Base-by-base conservation (phyloP, 2,888 invertebrate species). In the Plutella xylostella region DNA sequence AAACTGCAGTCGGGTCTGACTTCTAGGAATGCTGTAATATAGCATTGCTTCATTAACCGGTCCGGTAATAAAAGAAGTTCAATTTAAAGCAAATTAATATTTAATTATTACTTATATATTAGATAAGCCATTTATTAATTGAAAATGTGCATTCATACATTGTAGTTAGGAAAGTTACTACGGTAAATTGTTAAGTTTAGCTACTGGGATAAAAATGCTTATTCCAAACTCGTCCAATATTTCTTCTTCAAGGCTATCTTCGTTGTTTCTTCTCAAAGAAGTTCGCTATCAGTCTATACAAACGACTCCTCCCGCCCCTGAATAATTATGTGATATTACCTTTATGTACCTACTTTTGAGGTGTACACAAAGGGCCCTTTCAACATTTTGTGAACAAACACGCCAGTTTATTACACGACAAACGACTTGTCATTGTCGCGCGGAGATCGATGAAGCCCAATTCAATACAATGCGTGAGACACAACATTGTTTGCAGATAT, bases 21-120 rank as follows among this genome's bases (percentile, higher is more conserved):
- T 56, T 53, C 50, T 50, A 52, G 52, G 60, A 63, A 64, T 63
- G 58, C 56, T 46, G 55, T 39, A n/a, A 28, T 28, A n/a, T n/a
- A 41, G 14, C 42, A 19, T 63, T 72, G 66, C 61, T 64, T 54
- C 66, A 65, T 61, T 49, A 65, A 68, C 67, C 61, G 58, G 64
- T 63, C 53, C 9, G 19, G 21, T 21, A 31, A 20, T 31, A 25
- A 22, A 40, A 17, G 20, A 18, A 18, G 18, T 3, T 5, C 3
- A 42, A 19, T 17, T 41, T n/a, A 41, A 39, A 4, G 11, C 12
- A 20, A 18, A n/a, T n/a, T n/a, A n/a, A n/a, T n/a, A n/a, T n/a
- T n/a, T n/a, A n/a, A n/a, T n/a, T n/a, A n/a, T n/a, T n/a, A n/a
- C n/a, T n/a, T n/a, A n/a, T n/a, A n/a, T n/a, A n/a, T n/a, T n/a